Base-by-base conservation (phyloP, 2,113 vertebrate genomes). In the Riparia riparia region DNA sequence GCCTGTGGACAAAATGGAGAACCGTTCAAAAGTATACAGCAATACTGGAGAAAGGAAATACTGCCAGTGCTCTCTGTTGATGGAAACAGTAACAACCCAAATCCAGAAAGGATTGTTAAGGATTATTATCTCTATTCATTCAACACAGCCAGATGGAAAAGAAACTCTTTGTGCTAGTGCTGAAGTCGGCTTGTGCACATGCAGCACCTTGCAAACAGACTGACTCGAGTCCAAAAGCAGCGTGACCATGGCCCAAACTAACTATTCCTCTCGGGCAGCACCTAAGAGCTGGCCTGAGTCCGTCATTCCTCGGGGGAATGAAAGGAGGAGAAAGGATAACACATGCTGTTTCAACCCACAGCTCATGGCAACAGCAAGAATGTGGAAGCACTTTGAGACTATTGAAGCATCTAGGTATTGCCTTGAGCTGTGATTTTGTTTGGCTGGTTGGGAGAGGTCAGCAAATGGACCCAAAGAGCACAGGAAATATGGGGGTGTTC, bases 1-100 rank as follows among this genome's bases (percentile, higher is more conserved):
- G 99, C 99, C 99, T 99, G 87, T 31, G 87, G 58, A 93, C n/a
- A 54, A 77, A 73, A 96, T 49, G 89, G 44, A 96, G 14, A 53
- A 91, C 20, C 80, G 22, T 41, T 56, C 44, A 42, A 91, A 78
- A 92, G 66, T 19, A 64, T 10, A 64, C 18, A 77, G 37, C 3
- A 63, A 63, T 7, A 37, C 42, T 5, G 14, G 26, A 85, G 68
- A 51, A 73, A 78, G 32, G 0, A 86, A 89, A 93, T 37, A 45
- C 21, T 50, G 54, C 14, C 81, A 58, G 44, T 51, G 58, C 11
- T 86, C 41, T 65, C 51, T 45, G 49, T 6, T 42, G 37, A 58
- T 71, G 39, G 58, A 77, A 96, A 95, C 22, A 53, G 41, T 7
- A 86, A 60, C 54, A 84, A 69, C 66, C 14, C 47, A 58, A 72